Evolutionary conservation across 2,888 invertebrate genomes (phyloP), one percentile per base, ranked within the genome.

Genomic region (Andrena fulva): DNA sequence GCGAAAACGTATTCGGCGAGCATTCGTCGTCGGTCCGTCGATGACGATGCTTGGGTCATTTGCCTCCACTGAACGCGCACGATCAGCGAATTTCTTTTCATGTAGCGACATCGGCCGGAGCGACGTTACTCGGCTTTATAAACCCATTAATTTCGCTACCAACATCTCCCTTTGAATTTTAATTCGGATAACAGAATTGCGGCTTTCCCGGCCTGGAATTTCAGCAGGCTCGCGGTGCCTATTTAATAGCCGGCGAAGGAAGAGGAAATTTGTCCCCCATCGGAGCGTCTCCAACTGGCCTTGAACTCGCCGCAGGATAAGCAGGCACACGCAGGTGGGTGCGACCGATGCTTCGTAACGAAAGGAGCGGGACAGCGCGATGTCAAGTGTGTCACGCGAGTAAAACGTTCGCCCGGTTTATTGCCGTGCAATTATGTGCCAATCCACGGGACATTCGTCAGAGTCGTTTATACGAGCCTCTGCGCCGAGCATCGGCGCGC

Each of bases 301-400:
- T 87, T 82, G 87, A 85, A 84, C 82, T 80, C 69, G 10, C 66
- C 63, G 27, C 29, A 24, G 73, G 48, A 82, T 68, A 62, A 16
- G 16, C 42, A 42, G 16, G 10, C 56, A 60, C 48, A 50, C 54
- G 67, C 82, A 62, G 62, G 73, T 71, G 84, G 50, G 66, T 50
- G 70, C 63, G 50, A 66, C 52, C 71, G 63, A 75, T 73, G 80
- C 78, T 68, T 68, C 80, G 68, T 62, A 31, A 77, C 67, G 77
- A 84, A 56, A 72, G 62, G 27, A 70, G 54, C 64, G 72, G 63
- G 72, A 86, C 56, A 79, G 56, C 42, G 60, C 77, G 82, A 81
- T 75, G 73, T 80, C 86, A 80, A 85, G 86, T 85, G 80, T 86
- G 86, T 86, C 86, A 81, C 81, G 72, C 84, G 62, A 80, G 79